Conservation (phyloP, 2,888 invertebrate genomes). For the Apamea crenata region DNA sequence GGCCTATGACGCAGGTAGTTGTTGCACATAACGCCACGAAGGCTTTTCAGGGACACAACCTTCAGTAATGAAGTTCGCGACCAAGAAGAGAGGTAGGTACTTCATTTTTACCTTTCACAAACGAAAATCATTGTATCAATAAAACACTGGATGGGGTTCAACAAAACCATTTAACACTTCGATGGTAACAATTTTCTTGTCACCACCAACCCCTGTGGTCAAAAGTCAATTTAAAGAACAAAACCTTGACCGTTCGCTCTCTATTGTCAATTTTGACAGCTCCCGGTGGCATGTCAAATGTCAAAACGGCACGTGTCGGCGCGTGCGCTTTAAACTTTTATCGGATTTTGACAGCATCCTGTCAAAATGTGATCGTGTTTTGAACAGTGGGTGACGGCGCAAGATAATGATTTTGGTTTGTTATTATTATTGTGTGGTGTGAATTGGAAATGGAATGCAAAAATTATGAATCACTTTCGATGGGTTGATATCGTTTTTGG, state of each 20-base stretch:
- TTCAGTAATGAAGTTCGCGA: not conserved
- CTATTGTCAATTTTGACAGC: conserved; percentile 80
- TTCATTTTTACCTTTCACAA: not conserved
- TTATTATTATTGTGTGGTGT: conserved; percentile 57
- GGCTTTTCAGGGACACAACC: not conserved
- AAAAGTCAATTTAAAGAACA: conserved; percentile 81
- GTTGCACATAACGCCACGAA: not conserved
- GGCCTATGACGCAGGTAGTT: too few species aligned
- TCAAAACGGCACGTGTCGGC: conserved; percentile 85
- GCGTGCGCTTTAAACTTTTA: conserved; percentile 86
- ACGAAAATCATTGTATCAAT: not conserved
- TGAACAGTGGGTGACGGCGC: conserved; percentile 74
- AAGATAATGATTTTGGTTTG: conserved; percentile 70
- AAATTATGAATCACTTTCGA: conserved; percentile 6
- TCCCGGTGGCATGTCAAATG: conserved; percentile 82
- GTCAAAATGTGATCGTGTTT: conserved; percentile 79
- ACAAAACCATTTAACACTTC: conserved; percentile 2
- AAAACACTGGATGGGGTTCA: conserved; percentile 1
- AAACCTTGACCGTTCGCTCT: conserved; percentile 77
- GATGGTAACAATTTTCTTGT: conserved; percentile 62
- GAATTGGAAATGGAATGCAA: conserved; percentile 53
- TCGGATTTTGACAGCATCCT: conserved; percentile 82
- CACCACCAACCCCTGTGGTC: conserved; percentile 70
- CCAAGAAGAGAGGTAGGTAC: not conserved
- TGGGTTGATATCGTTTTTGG: not conserved